Percentiles rank a stretch among this genome's conserved stretches.
phyloP scores from a whole-genome alignment of 2,888 invertebrate genomes.

The Lottia gigantea region DNA sequence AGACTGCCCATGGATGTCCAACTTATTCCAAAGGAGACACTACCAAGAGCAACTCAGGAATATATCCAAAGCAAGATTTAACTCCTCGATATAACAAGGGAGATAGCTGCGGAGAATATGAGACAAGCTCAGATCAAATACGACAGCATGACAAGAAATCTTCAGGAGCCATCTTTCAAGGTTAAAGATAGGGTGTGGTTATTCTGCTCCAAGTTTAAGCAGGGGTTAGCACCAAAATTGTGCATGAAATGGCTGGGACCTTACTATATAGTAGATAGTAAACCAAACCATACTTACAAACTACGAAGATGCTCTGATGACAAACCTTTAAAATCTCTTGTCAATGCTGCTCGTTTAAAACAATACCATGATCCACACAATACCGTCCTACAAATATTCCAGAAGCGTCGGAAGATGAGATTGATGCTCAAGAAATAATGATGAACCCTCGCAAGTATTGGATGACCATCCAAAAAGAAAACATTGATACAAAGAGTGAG shows the following conservation, averaged over 20 bases:
- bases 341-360: conserved; percentile 17
- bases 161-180: conserved; percentile 1
- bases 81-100: neutral
- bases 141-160: conserved; percentile 13
- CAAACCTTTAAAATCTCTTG: conserved; percentile 6
- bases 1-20: conserved; percentile 5
- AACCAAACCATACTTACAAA: conserved; percentile 7
- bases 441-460: too few species aligned
- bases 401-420: too few species aligned
- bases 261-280: conserved; percentile 9
- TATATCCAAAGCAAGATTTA: conserved; percentile 7
- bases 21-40: conserved; percentile 1
- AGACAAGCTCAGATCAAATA: conserved; percentile 7
- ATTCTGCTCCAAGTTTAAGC: neutral
- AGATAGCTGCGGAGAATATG: conserved; percentile 12
- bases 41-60: neutral
- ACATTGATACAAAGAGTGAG: too few species aligned
- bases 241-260: conserved; percentile 13
- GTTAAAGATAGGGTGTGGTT: conserved; percentile 13
- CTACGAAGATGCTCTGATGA: neutral
- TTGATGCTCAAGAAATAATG: too few species aligned
- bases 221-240: conserved; percentile 6
- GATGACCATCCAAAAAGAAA: too few species aligned
- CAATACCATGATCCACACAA: neutral
- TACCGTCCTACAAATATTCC: too few species aligned